Evolutionary conservation across 1,140 invertebrate species (phyloP), one percentile per base, ranked within the genome.

Genomic region (Leptoteleia sp.): DNA sequence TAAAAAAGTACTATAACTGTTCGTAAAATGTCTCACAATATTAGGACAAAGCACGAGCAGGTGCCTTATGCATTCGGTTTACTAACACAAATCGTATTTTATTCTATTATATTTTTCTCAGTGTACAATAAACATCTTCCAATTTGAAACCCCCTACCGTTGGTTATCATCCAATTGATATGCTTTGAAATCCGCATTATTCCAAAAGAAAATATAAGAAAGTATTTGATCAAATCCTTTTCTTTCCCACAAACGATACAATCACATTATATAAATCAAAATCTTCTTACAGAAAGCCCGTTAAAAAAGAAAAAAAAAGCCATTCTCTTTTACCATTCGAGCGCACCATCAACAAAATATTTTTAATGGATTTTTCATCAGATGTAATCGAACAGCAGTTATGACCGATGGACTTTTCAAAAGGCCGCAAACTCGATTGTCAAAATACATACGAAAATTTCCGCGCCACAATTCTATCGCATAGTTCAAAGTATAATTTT

Each of bases 241-340:
- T 61, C 54, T 33, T 37, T 52, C 29, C 54, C 7, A 52, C 27
- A 29, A 52, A 52, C 35, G 13, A 35, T 50, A 43, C 59, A 65
- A 61, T 75, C 61, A 75, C 61, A 61, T 75, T 61, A 55, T 52
- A 67, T 43, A 37, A 64, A 43, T 59, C 52, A 19, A 61, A 75
- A 75, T 65, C 61, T 65, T 59, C 54, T 75, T 75, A 61, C 17
- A 35, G 52, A 48, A 42, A 65, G 70, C 57, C 25, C 37, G 16
- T 52, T 75, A 67, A 45, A 59, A 45, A 52, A 67, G 61, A 61
- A 75, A 75, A 75, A 50, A 52, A 75, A 75, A 50, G 45, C 22
- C 31, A 7, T 55, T 54, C 27, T 62, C 13, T 47, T 62, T 27
- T 45, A 1, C 29, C 9, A 9, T 50, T 12, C n/a, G 15, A 16